A percentile compares a stretch with the other conserved stretches of the same genome.
phyloP scores from a whole-genome alignment of 2,797 vertebrate species.

The Poecilia picta region DNA sequence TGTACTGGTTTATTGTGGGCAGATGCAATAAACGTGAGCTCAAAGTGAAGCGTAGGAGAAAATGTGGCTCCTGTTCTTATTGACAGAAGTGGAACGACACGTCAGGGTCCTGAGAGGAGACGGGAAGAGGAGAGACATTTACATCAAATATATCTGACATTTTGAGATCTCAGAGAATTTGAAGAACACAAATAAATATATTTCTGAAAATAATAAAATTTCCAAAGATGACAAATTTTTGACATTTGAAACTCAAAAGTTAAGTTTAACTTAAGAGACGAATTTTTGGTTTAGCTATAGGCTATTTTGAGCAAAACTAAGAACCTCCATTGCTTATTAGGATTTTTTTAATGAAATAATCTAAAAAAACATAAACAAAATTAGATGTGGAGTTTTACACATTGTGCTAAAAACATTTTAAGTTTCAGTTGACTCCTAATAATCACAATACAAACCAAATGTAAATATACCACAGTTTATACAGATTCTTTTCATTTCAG shows the following conservation, averaged over 20 bases:
- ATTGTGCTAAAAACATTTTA: too few relatives aligned
- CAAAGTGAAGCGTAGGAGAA: background rate
- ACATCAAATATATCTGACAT: too few relatives aligned
- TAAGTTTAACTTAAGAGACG: too few relatives aligned
- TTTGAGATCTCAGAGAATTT: too few relatives aligned
- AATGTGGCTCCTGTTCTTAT: background rate
- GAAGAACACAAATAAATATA: too few relatives aligned
- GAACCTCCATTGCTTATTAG: background rate
- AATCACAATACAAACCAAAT: background rate
- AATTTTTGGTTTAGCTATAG: too few relatives aligned
- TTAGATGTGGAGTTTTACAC: background rate
- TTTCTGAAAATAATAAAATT: too few relatives aligned
- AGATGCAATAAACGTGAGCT: constrained; percentile 21
- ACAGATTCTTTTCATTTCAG: background rate
- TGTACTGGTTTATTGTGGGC: constrained; percentile 30
- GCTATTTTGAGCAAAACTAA: background rate
- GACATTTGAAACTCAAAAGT: too few relatives aligned
- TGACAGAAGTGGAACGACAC: background rate
- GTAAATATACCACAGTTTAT: background rate
- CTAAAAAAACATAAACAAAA: background rate
- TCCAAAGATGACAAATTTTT: too few relatives aligned
- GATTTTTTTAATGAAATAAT: background rate
- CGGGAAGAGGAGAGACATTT: too few relatives aligned
- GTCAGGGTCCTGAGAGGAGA: background rate
- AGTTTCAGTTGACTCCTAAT: too few relatives aligned